Conservation (phyloP, 2,113 vertebrate genomes). For the Notarius quadriscutis region DNA sequence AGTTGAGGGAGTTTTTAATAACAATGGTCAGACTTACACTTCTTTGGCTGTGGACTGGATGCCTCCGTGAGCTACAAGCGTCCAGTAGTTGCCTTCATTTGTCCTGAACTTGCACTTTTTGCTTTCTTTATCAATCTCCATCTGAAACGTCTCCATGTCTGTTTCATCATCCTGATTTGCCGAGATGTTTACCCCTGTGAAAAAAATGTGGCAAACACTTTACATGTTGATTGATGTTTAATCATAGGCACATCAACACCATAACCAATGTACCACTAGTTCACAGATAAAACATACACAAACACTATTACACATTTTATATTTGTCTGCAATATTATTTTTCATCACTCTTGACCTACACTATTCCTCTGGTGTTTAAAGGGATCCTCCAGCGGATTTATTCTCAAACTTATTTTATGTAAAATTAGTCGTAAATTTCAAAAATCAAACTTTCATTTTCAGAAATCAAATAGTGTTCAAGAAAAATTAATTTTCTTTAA, state of each 20-base stretch:
- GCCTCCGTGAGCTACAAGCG: slow-evolving; percentile 88
- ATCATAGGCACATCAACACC: background rate
- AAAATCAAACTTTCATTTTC: too few relatives aligned
- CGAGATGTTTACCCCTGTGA: slow-evolving; percentile 87
- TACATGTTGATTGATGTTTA: background rate
- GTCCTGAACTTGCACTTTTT: slow-evolving; percentile 87
- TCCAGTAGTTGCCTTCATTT: slow-evolving; percentile 89
- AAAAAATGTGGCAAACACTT: background rate
- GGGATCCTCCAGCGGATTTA: too few relatives aligned
- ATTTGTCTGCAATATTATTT: background rate
- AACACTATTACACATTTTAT: background rate
- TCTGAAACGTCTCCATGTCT: slow-evolving; percentile 94
- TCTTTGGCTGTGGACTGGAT: slow-evolving; percentile 87
- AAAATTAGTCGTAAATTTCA: too few relatives aligned
- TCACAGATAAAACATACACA: background rate
- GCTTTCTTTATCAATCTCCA: slow-evolving; percentile 89
- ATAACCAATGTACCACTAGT: background rate
- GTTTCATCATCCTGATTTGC: slow-evolving; percentile 96
- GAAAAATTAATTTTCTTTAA: too few relatives aligned
- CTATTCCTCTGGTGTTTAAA: background rate
- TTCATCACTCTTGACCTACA: slow-evolving; percentile 3
- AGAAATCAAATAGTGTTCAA: too few relatives aligned
- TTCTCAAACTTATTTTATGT: too few relatives aligned
- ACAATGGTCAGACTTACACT: slow-evolving; percentile 74
- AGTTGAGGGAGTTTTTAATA: background rate